These are phyloP conservation scores for Catocala fraxini DNA, from an alignment of 2,888 invertebrate genomes.

Conservation along the genomic window DNA sequence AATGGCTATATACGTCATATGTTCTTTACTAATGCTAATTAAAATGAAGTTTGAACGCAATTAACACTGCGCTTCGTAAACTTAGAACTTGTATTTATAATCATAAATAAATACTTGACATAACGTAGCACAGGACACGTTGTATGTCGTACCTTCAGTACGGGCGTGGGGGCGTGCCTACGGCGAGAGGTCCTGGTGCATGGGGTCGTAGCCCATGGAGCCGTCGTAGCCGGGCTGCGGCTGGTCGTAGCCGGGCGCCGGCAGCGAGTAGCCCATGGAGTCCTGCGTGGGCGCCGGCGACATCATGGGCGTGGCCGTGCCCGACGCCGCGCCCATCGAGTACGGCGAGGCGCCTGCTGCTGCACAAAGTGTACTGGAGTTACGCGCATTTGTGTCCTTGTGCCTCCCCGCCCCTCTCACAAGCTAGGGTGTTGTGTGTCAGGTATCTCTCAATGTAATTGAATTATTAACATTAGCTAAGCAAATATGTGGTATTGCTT, in stretches of 20 bases:
- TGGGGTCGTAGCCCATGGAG: slow-evolving; percentile 96
- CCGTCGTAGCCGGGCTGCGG: slow-evolving; percentile 95
- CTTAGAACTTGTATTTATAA: too few species aligned
- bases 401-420: neutral
- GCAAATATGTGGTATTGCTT: too few species aligned
- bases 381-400: neutral
- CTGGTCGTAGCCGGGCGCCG: slow-evolving; percentile 96
- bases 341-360: slow-evolving; percentile 94
- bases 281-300: slow-evolving; percentile 97
- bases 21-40: too few species aligned
- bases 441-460: slow-evolving; percentile 7
- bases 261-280: slow-evolving; percentile 97
- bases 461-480: too few species aligned
- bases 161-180: slow-evolving; percentile 57
- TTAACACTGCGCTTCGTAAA: too few species aligned
- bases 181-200: slow-evolving; percentile 95
- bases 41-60: too few species aligned
- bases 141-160: slow-evolving; percentile 21
- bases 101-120: too few species aligned
- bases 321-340: slow-evolving; percentile 95
- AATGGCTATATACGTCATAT: too few species aligned
- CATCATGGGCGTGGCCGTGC: slow-evolving; percentile 98
- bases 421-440: neutral
- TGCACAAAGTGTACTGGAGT: slow-evolving; percentile 47
- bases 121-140: neutral